Evolutionary conservation across 2,888 invertebrate species (phyloP).

Genomic region (Drosophila sordidula): DNA sequence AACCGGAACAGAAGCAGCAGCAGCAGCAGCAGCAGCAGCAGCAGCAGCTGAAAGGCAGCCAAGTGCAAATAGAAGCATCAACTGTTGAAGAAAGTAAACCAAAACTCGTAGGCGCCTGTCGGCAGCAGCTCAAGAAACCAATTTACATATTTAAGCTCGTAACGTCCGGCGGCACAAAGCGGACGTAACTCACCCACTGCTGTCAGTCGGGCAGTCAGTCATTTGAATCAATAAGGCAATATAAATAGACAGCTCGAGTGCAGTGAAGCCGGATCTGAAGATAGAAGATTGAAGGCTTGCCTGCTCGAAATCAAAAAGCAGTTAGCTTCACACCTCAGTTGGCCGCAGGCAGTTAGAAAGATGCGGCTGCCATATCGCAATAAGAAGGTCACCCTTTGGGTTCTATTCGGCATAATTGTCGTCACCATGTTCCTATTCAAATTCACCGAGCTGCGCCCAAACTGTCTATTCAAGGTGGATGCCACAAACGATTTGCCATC

Average conservation of each 20-base stretch:
- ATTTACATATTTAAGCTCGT: conserved; percentile 73
- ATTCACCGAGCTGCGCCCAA: conserved; percentile 84
- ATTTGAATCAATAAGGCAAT: conserved; percentile 37
- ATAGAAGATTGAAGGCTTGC: not conserved
- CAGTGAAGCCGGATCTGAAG: conserved; percentile 1
- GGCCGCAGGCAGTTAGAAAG: conserved; percentile 39
- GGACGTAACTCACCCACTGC: not conserved
- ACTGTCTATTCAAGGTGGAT: conserved; percentile 84
- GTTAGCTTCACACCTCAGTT: conserved; percentile 35
- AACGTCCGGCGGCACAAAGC: conserved; percentile 17
- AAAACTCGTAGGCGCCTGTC: conserved; percentile 30
- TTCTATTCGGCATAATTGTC: conserved; percentile 83
- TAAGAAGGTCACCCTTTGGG: conserved; percentile 84
- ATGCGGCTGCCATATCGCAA: conserved; percentile 85
- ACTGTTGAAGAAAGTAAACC: conserved; percentile 26
- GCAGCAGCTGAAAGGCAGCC: conserved; percentile 20
- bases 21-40: conserved; percentile 4
- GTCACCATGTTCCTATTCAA: conserved; percentile 85
- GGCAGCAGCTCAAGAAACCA: conserved; percentile 59
- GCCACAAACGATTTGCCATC: conserved; percentile 70
- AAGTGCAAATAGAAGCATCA: conserved; percentile 41
- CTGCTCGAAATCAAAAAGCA: conserved; percentile 45
- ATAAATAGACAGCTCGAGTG: conserved; percentile 31
- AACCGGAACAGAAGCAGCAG: conserved; percentile 16
- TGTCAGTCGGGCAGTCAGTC: conserved; percentile 7